Conservation (phyloP, 2,888 invertebrate genomes). For the Flabesymbios commensalis region DNA sequence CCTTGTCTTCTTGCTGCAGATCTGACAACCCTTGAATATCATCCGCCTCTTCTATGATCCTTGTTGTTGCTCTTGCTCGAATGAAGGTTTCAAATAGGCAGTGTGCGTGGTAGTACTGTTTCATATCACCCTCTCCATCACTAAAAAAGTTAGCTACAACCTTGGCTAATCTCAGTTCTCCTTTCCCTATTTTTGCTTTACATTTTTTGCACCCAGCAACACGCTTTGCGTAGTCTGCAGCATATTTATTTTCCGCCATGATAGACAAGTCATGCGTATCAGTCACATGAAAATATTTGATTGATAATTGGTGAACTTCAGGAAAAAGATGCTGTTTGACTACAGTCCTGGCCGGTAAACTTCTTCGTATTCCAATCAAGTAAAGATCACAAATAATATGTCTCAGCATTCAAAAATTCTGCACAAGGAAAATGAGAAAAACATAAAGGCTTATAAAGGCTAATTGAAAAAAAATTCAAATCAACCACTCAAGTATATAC, state of each 20-base stretch:
- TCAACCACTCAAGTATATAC: no score
- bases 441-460: no score
- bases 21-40: conserved; percentile 79
- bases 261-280: no score
- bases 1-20: conserved; percentile 72
- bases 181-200: conserved; percentile 76
- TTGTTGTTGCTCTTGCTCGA: conserved; percentile 79
- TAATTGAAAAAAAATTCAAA: no score
- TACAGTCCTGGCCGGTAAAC: no score
- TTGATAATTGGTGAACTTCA: no score
- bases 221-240: conserved; percentile 78
- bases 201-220: conserved; percentile 86
- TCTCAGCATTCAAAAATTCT: no score
- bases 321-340: no score
- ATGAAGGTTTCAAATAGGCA: conserved; percentile 81
- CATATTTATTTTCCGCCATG: conserved; percentile 63
- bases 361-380: no score
- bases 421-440: no score
- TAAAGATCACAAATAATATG: no score
- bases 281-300: no score
- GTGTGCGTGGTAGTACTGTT: conserved; percentile 77
- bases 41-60: conserved; percentile 76
- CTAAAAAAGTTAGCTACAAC: conserved; percentile 78
- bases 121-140: conserved; percentile 75
- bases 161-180: conserved; percentile 77